Conservation (phyloP, 2,113 vertebrate genomes). For the Pelodiscus sinensis region DNA sequence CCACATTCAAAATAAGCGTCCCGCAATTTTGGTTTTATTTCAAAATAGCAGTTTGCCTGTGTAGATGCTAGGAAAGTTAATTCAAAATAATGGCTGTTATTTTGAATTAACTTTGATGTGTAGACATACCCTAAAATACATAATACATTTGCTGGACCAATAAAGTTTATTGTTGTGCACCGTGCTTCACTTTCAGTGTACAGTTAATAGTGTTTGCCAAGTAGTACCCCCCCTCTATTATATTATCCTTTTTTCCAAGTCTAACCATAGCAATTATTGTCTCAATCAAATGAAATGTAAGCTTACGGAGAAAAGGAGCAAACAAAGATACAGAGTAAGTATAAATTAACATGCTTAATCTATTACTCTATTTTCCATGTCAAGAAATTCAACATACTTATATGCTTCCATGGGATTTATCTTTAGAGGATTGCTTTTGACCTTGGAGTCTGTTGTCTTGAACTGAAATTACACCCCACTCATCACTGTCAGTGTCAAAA, state of each 20-base stretch:
- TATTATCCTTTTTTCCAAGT: background rate
- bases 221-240: background rate
- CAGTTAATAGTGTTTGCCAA: background rate
- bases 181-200: no score
- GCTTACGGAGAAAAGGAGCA: background rate
- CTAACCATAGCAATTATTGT: background rate
- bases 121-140: background rate
- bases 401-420: background rate
- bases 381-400: background rate
- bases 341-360: background rate
- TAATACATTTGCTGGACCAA: background rate
- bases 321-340: background rate
- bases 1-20: no score
- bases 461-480: conserved; percentile 45
- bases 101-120: no score
- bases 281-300: background rate
- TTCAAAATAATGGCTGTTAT: no score
- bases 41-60: no score
- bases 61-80: no score
- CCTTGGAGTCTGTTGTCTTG: conserved; percentile 35
- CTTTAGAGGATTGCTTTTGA: conserved; percentile 10
- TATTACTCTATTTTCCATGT: background rate
- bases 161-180: background rate
- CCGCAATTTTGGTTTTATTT: no score
- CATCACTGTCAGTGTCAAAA: conserved; percentile 47